Evolutionary conservation across 1,140 invertebrate species (phyloP), one percentile per base, ranked within the genome.

Genomic region (Daktulosphaira vitifoliae): DNA sequence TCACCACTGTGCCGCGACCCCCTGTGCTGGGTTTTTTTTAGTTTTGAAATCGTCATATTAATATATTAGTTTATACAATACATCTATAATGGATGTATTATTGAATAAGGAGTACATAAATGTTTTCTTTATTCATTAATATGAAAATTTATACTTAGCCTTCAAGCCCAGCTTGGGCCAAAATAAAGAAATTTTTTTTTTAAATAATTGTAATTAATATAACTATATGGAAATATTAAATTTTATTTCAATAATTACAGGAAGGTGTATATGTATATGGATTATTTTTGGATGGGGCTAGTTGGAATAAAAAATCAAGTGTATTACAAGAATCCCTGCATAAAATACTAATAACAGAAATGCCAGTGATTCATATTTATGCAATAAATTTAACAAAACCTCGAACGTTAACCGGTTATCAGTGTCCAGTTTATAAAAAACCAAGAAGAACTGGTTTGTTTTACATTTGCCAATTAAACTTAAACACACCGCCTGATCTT

Each of bases 301-400:
- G 90, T 1, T 81, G 96, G 72, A 93, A 97, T 74, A 80, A 89
- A 62, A 85, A 87, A 72, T 83, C 83, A 23, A 85, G 88, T 1
- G 92, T 91, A 76, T 79, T 97, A 16, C 85, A 92, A 18, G 93
- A 96, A 76, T 90, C 90, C n/a, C 88, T 86, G 74, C 84, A 91
- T 2, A 96, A 96, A 78, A 86, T 92, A 26, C 77, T 92, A 1
- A 92, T 89, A 73, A 92, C 97, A 71, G 88, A 90, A 73, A 91
- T 98, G 87, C 93, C 95, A 0, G 87, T 97, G 3, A 91, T 97
- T 68, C 95, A 96, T 72, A 93, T 98, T 70, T 96, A 90, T 71
- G 92, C 94, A 0, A 92, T 96, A 66, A 96, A 95, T 74, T 93
- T 89, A 9, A 93, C 90, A 0, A 85, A 86, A 0, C 87, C 89